phyloP scores from a whole-genome alignment of 2,113 vertebrate species.

The Chunga burmeisteri region DNA sequence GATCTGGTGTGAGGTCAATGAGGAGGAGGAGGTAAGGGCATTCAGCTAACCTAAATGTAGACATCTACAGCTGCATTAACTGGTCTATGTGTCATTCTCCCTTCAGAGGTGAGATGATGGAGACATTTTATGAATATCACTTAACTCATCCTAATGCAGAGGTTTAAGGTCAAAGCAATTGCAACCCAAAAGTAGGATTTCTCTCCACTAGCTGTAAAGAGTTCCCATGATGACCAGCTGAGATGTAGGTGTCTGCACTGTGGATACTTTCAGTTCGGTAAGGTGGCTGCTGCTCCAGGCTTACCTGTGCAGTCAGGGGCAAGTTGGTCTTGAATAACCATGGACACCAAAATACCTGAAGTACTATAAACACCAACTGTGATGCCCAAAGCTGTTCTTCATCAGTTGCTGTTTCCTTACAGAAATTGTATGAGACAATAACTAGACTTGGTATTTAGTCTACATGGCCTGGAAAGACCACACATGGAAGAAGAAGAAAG shows the following conservation, averaged over 20 bases:
- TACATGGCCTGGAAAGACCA: not conserved
- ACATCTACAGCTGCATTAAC: not conserved
- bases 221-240: not conserved
- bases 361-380: not conserved
- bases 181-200: not conserved
- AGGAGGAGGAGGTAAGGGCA: not conserved
- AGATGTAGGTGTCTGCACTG: not conserved
- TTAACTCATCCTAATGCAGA: not conserved
- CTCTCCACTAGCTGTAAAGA: not conserved
- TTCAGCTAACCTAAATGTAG: not conserved
- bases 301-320: not conserved
- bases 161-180: not conserved
- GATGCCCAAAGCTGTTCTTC: not conserved
- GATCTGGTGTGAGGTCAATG: not conserved
- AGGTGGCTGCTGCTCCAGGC: not conserved
- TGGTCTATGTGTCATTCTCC: not conserved
- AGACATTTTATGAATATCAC: not conserved
- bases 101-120: not conserved
- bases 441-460: not conserved
- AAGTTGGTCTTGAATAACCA: not conserved
- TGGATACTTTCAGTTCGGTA: not conserved
- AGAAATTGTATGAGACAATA: not conserved
- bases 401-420: not conserved
- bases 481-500: not conserved
- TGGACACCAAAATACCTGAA: not conserved